phyloP scores from a whole-genome alignment of 23 tunicate species.

The Oikopleura vanhoeffeni region DNA sequence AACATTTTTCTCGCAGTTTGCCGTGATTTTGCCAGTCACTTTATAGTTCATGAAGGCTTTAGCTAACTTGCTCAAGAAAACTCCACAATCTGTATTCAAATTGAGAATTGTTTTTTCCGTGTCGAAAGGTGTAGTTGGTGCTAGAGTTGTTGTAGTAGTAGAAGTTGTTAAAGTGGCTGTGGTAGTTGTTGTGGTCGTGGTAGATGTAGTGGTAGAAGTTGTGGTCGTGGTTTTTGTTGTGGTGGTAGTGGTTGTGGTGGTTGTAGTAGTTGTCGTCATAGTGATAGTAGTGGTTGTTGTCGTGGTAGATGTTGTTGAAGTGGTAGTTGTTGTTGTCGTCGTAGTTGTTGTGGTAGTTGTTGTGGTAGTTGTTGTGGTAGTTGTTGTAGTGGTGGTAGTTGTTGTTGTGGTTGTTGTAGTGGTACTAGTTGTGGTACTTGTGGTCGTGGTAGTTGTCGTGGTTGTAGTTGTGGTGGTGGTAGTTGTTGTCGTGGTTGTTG shows the following conservation, averaged over 20 bases:
- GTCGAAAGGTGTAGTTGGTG: background rate
- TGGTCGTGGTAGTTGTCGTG: background rate
- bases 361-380: background rate
- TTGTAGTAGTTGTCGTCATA: conserved; percentile 1
- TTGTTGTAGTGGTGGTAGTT: background rate
- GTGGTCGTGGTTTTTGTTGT: background rate
- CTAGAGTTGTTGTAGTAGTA: background rate
- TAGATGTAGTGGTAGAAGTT: background rate
- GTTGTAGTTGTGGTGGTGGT: background rate
- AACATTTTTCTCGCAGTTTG: background rate
- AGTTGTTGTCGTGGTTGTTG: background rate
- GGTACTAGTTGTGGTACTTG: background rate
- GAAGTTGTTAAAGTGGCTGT: background rate
- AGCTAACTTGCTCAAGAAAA: background rate
- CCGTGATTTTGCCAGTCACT: background rate
- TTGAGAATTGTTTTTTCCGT: background rate
- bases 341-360: conserved; percentile 7
- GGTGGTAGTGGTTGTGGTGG: conserved; percentile 9
- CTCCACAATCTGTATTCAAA: background rate
- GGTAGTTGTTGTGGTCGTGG: conserved; percentile 3
- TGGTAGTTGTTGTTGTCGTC: background rate
- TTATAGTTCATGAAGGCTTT: background rate
- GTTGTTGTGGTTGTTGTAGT: background rate
- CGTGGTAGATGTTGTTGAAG: background rate
- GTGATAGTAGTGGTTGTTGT: background rate